phyloP scores from a whole-genome alignment of 2,888 invertebrate species.

The Isoperla grammatica region DNA sequence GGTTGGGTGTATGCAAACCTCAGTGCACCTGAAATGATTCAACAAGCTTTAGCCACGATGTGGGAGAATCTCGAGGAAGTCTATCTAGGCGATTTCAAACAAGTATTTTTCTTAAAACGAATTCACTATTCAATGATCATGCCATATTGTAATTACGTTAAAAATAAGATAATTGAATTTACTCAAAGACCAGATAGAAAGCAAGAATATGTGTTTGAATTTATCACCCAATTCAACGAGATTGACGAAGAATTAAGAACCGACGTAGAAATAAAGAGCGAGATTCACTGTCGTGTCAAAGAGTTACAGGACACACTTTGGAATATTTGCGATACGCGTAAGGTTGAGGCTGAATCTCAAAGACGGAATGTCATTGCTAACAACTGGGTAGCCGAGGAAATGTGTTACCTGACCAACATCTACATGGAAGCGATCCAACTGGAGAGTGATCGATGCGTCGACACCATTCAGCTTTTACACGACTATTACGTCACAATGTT shows the following conservation, averaged over 20 bases:
- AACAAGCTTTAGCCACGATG: constrained; percentile 45
- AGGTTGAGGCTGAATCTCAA: constrained; percentile 50
- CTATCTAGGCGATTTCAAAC: constrained; percentile 51
- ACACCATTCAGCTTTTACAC: background rate
- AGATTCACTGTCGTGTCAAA: constrained; percentile 54
- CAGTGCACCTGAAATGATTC: constrained; percentile 44
- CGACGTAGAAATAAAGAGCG: constrained; percentile 53
- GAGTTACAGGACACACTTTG: constrained; percentile 50
- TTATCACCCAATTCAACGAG: constrained; percentile 45
- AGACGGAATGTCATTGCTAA: constrained; percentile 49
- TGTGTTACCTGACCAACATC: constrained; percentile 50
- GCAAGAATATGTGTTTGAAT: constrained; percentile 51
- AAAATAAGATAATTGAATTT: constrained; percentile 50
- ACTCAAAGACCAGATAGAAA: constrained; percentile 53
- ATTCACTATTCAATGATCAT: constrained; percentile 50
- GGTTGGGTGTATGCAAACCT: constrained; percentile 31
- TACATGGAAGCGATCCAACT: constrained; percentile 53
- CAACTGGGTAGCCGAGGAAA: constrained; percentile 53
- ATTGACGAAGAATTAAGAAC: constrained; percentile 54
- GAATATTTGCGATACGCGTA: constrained; percentile 53
- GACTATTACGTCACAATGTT: constrained; percentile 45
- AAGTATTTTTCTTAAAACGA: constrained; percentile 54
- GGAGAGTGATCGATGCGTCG: constrained; percentile 45
- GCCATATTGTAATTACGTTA: constrained; percentile 52
- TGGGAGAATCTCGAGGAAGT: constrained; percentile 50